A percentile compares a stretch with the other conserved stretches of the same genome.
Conservation (phyloP, 2,888 invertebrate species). For the Clanis bilineata region DNA sequence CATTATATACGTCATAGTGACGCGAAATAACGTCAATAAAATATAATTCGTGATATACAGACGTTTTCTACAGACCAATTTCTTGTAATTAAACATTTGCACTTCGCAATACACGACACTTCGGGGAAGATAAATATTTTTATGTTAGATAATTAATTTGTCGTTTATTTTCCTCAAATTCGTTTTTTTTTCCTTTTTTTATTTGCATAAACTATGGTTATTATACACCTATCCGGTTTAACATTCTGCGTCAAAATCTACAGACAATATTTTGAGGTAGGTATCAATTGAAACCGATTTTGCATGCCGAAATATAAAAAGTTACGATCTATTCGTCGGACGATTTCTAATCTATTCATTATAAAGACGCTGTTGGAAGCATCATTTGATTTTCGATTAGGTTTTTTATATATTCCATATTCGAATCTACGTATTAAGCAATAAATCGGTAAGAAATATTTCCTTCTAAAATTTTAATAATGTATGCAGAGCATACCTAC, state of each 20-base stretch:
- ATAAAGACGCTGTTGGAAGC: neutral
- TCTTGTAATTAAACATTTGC: neutral
- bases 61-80: neutral
- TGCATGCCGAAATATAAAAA: neutral
- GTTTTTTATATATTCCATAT: neutral
- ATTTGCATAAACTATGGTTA: neutral
- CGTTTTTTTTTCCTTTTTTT: no score
- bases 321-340: neutral
- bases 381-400: neutral
- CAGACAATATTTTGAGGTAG: neutral
- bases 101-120: neutral
- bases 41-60: neutral
- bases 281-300: neutral
- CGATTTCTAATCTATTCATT: constrained; percentile 5
- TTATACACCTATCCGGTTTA: neutral
- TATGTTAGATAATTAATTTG: neutral
- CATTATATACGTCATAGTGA: constrained; percentile 12
- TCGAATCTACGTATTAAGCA: neutral
- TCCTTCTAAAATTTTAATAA: no score
- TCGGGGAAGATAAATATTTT: neutral
- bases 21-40: constrained; percentile 8
- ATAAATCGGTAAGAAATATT: no score
- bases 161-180: neutral
- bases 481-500: neutral
- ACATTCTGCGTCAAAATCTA: neutral